phyloP scores from a whole-genome alignment of 1,140 invertebrate genomes.

The Planococcus citri region DNA sequence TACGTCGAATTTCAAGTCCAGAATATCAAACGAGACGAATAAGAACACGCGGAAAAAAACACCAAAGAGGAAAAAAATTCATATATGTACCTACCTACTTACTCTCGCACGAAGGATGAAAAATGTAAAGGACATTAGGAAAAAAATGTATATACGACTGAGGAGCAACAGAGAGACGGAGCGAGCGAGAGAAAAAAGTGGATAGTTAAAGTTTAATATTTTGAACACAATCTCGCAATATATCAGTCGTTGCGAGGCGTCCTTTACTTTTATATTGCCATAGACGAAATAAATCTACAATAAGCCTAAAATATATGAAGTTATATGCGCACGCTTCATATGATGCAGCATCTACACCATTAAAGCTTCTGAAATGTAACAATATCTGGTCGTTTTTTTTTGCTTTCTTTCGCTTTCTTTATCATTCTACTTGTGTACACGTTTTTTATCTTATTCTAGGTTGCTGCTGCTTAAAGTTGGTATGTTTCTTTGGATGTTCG shows the following conservation, averaged over 20 bases:
- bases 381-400: constrained; percentile 16
- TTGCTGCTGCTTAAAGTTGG: background rate
- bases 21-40: too few relatives aligned
- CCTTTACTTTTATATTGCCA: constrained; percentile 19
- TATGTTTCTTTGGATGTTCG: background rate
- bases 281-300: constrained; percentile 18
- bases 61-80: background rate
- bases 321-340: constrained; percentile 18
- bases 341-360: background rate
- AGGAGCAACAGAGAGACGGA: background rate
- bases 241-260: constrained; percentile 10
- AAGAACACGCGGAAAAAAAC: too few relatives aligned
- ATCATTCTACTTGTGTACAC: constrained; percentile 12
- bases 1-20: too few relatives aligned
- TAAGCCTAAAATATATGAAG: constrained; percentile 18
- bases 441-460: constrained; percentile 12
- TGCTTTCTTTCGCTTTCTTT: background rate
- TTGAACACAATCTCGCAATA: constrained; percentile 17
- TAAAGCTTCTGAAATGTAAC: constrained; percentile 18
- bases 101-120: background rate
- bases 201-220: constrained; percentile 18
- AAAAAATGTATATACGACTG: too few relatives aligned
- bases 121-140: background rate
- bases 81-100: too few relatives aligned
- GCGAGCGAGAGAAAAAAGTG: background rate